Conservation (phyloP, 2,797 vertebrate genomes). For the Cirrhinus mrigala region DNA sequence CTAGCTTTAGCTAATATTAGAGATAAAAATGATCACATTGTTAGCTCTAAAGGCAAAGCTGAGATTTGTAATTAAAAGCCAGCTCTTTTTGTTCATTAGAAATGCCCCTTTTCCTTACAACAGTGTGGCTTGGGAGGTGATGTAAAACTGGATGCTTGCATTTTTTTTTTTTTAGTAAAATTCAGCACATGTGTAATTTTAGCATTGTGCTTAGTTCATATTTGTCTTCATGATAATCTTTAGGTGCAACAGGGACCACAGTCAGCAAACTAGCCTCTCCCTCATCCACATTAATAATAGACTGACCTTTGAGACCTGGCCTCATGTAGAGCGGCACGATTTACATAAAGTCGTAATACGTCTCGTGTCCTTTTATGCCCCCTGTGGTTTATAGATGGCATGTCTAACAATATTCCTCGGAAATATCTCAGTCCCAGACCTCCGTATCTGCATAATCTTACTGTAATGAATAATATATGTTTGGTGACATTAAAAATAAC, state of each 20-base stretch:
- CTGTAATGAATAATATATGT: conserved; percentile 46
- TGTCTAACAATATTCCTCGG: conserved; percentile 3
- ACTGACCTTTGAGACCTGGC: conserved; percentile 27
- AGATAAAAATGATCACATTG: not conserved
- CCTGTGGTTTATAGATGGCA: conserved; percentile 19
- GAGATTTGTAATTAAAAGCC: not conserved
- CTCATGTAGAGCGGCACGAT: conserved; percentile 22
- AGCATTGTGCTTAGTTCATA: not conserved
- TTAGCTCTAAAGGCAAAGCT: not conserved
- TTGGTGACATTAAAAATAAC: conserved; percentile 45
- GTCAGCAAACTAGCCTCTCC: not conserved
- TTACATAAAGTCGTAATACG: conserved; percentile 34
- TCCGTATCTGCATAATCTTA: conserved; percentile 36
- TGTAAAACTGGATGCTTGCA: not conserved
- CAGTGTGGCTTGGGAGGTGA: not conserved
- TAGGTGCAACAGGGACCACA: not conserved
- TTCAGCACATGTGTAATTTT: conserved; percentile 14
- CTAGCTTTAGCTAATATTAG: not conserved
- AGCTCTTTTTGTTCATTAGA: not conserved
- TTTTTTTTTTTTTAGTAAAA: not conserved
- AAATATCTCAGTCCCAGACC: conserved; percentile 4
- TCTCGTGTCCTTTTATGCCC: conserved; percentile 29
- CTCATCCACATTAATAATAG: conserved; percentile 11
- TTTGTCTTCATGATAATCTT: not conserved
- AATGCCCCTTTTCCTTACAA: not conserved